Base-by-base conservation (phyloP, 2,888 invertebrate genomes). In the Dyspetes luteomarginatus region DNA sequence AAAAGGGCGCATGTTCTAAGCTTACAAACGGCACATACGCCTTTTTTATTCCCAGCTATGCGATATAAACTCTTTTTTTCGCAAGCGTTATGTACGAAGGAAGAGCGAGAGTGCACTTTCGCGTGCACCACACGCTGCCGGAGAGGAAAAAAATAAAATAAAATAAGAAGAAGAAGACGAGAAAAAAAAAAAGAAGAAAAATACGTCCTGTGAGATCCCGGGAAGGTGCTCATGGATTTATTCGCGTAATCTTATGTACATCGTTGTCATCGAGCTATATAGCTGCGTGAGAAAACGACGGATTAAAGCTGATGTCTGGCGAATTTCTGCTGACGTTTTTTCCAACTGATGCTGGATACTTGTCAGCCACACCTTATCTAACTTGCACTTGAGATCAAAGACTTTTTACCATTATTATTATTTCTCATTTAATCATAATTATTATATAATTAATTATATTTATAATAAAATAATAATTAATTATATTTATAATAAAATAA, bases 71-170 rank as follows among this genome's bases (percentile, higher is more conserved):
- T 62, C 62, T n/a, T 45, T 45, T n/a, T n/a, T 50, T 45, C 50
- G 41, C 43, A 50, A 52, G 30, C 45, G 64, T 36, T 62, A 36
- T 28, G 55, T 48, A 43, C 22, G 50, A 62, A 62, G 17, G 36
- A 55, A 73, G 78, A 73, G 73, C 43, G 60, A 60, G 78, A 73
- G 67, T 67, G 73, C 68, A 73, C 73, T 78, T 78, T 73, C 45
- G 67, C 67, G 60, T 55, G 60, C 55, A 55, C 2, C 62, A 17
- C 15, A 15, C 58, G 48, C 71, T 60, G 50, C 12, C 15, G 48
- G n/a, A 36, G 30, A 60, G 36, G 22, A 12, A 43, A 41, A 36
- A 19, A 45, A 41, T 56, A 24, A 67, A 26, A 30, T 22, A 68
- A 15, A 56, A 0, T 2, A 36, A 52, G 3, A 41, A 12, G 36